phyloP scores from a whole-genome alignment of 2,797 vertebrate species.

The Chanos chanos region DNA sequence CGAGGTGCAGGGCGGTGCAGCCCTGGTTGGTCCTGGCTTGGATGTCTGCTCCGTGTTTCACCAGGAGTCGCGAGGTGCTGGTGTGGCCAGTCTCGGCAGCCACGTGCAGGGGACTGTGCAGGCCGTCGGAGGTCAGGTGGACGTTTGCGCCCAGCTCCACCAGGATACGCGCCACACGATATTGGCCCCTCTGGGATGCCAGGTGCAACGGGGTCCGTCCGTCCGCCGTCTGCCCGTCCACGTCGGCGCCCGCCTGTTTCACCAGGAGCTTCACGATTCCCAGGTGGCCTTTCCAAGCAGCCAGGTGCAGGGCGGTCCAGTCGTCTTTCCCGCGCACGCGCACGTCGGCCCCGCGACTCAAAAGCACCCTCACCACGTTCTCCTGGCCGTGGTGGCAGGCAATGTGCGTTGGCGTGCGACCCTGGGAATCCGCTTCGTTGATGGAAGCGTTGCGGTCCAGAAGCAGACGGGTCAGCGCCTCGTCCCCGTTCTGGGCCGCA shows the following conservation, averaged over 20 bases:
- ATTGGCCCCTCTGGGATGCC: constrained; percentile 91
- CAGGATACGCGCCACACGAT: constrained; percentile 90
- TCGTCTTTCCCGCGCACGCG: constrained; percentile 82
- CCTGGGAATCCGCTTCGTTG: constrained; percentile 88
- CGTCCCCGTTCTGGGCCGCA: constrained; percentile 89
- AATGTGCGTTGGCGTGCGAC: constrained; percentile 87
- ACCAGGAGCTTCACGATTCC: constrained; percentile 89
- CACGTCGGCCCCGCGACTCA: constrained; percentile 82
- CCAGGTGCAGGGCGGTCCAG: constrained; percentile 91
- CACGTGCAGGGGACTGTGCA: constrained; percentile 82
- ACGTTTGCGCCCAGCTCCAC: constrained; percentile 82
- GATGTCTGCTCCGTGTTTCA: constrained; percentile 79
- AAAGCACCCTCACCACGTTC: constrained; percentile 82
- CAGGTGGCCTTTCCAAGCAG: constrained; percentile 92
- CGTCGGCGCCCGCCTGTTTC: constrained; percentile 79
- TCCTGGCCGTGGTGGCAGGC: constrained; percentile 97
- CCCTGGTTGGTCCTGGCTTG: constrained; percentile 73
- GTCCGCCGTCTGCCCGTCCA: constrained; percentile 82
- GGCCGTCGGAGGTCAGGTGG: constrained; percentile 55
- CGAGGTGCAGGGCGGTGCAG: constrained; percentile 85
- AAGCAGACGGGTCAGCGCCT: constrained; percentile 83
- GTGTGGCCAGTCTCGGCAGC: constrained; percentile 93
- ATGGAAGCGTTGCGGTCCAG: constrained; percentile 81
- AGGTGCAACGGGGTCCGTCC: constrained; percentile 90
- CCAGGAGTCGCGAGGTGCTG: constrained; percentile 87